Percentiles rank a stretch among this genome's conserved stretches.
These are phyloP conservation scores for Crossoptilon crossoptilon DNA, from an alignment of 2,797 vertebrate species.

Conservation along the genomic window DNA sequence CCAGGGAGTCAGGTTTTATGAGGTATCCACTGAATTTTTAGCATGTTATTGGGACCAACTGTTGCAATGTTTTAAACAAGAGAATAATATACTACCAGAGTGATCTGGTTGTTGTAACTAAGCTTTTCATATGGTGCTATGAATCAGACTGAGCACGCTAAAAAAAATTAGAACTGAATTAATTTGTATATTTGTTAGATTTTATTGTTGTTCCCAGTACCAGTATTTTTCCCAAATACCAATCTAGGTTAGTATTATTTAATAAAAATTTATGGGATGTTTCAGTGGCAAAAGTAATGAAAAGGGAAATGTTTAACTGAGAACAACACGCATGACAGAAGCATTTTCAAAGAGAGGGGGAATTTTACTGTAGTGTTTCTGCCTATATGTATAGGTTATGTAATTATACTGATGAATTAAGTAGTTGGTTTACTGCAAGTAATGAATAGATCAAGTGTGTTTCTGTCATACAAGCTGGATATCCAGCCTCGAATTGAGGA, in stretches of 20 bases:
- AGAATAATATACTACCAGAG: not conserved
- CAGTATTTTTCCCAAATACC: not conserved
- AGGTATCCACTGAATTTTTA: not conserved
- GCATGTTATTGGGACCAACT: not conserved
- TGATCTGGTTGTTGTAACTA: not conserved
- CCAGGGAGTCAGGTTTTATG: not conserved
- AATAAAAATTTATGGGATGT: not conserved
- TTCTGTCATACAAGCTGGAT: not conserved
- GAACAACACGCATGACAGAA: not conserved
- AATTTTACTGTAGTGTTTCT: not conserved
- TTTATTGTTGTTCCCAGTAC: not conserved
- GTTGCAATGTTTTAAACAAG: not conserved
- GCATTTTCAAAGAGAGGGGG: not conserved
- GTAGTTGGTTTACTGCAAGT: not conserved
- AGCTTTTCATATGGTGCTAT: not conserved
- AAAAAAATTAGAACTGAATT: not conserved
- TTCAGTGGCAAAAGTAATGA: not conserved
- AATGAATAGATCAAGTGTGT: not conserved
- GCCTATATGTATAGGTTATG: not conserved
- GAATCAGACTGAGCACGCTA: not conserved
- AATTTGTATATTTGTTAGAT: not conserved
- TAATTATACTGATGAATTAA: not conserved
- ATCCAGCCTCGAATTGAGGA: not conserved
- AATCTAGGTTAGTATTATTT: not conserved
- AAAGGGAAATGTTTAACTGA: constrained; percentile 5